Conservation (phyloP, 2,888 invertebrate genomes). For the Latrodectus hesperus region DNA sequence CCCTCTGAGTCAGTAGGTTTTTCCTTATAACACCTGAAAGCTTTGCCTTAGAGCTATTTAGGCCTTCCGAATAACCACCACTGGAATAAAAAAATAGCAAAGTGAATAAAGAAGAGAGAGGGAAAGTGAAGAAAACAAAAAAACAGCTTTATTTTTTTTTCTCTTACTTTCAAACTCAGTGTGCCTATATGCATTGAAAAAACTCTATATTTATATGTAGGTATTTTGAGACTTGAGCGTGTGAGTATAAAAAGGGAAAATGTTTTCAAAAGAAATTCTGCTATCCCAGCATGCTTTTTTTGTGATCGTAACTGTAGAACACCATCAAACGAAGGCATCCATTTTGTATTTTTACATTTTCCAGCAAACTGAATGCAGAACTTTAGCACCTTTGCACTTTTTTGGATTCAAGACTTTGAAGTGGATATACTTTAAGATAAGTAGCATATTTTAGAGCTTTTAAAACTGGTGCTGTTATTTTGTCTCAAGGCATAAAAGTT, state of each 20-base stretch:
- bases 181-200: conserved; percentile 32
- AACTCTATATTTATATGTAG: conserved; percentile 42
- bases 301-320: conserved; percentile 29
- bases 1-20: conserved; percentile 26
- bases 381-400: not conserved
- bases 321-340: conserved; percentile 38
- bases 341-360: conserved; percentile 44
- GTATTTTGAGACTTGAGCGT: not conserved
- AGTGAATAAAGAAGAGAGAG: conserved; percentile 14
- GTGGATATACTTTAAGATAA: conserved; percentile 33
- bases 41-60: conserved; percentile 29
- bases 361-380: not conserved
- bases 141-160: conserved; percentile 35
- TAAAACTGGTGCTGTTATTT: conserved; percentile 25
- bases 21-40: conserved; percentile 28
- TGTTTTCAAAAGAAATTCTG: conserved; percentile 28
- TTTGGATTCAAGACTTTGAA: not conserved
- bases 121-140: conserved; percentile 37
- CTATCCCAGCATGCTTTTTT: conserved; percentile 17
- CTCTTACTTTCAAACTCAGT: conserved; percentile 29
- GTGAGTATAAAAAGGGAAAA: not conserved
- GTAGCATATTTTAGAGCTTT: conserved; percentile 59
- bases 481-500: conserved; percentile 3
- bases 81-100: conserved; percentile 22
- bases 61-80: conserved; percentile 22